Evolutionary conservation across 2,888 invertebrate genomes (phyloP).

Genomic region (Philaethria dido): DNA sequence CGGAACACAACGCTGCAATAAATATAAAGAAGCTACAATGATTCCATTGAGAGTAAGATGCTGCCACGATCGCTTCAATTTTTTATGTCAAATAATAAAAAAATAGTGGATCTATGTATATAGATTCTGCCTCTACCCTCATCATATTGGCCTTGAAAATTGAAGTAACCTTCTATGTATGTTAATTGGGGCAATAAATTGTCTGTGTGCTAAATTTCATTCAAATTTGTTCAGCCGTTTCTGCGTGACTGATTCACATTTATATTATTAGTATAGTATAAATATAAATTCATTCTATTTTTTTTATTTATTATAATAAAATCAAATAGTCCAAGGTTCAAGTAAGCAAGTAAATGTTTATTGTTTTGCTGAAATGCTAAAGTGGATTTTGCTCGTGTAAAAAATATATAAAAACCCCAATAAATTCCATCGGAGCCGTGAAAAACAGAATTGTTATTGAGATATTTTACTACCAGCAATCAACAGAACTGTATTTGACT

Average conservation of each 20-base stretch:
- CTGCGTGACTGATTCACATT: background rate
- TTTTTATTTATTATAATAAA: background rate
- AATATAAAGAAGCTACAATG: too few species aligned
- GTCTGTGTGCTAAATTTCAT: conserved; percentile 9
- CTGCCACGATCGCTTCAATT: too few species aligned
- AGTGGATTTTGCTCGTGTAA: background rate
- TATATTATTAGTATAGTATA: background rate
- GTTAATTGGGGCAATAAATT: conserved; percentile 8
- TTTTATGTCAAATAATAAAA: too few species aligned
- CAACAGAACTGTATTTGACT: conserved; percentile 13
- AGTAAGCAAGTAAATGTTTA: background rate
- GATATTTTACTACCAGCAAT: conserved; percentile 27
- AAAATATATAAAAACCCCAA: conserved; percentile 1
- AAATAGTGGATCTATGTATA: too few species aligned
- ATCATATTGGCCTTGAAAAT: background rate
- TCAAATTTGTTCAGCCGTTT: conserved; percentile 11
- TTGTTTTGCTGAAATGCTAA: background rate
- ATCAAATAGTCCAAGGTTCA: conserved; percentile 6
- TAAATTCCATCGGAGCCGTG: conserved; percentile 15
- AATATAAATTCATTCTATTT: background rate
- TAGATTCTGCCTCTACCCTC: too few species aligned
- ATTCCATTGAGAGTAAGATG: too few species aligned
- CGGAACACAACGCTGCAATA: too few species aligned
- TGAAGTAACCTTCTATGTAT: background rate
- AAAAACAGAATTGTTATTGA: conserved; percentile 30